phyloP scores from a whole-genome alignment of 2,797 vertebrate species.

The Sebastes jordani region DNA sequence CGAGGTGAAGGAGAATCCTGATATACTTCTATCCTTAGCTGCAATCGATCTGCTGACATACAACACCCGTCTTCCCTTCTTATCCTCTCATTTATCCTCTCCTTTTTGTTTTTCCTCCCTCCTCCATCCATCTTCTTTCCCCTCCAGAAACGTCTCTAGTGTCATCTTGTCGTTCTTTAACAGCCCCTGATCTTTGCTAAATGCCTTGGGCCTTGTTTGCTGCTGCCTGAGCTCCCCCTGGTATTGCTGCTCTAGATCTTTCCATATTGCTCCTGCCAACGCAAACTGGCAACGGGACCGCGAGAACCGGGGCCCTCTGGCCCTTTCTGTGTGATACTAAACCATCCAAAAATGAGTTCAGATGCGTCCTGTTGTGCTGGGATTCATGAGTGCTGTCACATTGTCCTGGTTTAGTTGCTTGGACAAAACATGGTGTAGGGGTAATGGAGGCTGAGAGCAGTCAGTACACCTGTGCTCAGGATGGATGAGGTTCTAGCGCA shows the following conservation, averaged over 20 bases:
- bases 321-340: slow-evolving; percentile 33
- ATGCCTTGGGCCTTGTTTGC: slow-evolving; percentile 54
- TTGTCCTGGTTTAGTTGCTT: slow-evolving; percentile 26
- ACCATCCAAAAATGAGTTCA: slow-evolving; percentile 32
- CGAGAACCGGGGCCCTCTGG: slow-evolving; percentile 26
- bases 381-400: slow-evolving; percentile 5
- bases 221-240: slow-evolving; percentile 56
- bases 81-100: slow-evolving; percentile 47
- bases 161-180: slow-evolving; percentile 62
- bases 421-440: background rate
- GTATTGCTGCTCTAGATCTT: slow-evolving; percentile 66
- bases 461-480: background rate
- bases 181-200: slow-evolving; percentile 71
- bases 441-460: background rate
- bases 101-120: slow-evolving; percentile 11
- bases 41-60: slow-evolving; percentile 69
- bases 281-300: slow-evolving; percentile 29
- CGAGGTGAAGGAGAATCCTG: slow-evolving; percentile 61
- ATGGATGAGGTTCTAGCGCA: background rate
- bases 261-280: slow-evolving; percentile 49
- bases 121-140: slow-evolving; percentile 25
- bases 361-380: background rate
- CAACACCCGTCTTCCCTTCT: slow-evolving; percentile 57
- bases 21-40: slow-evolving; percentile 63
- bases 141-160: slow-evolving; percentile 42